Evolutionary conservation across 2,113 vertebrate species (phyloP), one percentile per base, ranked within the genome.

Genomic region (Pelecanus crispus): DNA sequence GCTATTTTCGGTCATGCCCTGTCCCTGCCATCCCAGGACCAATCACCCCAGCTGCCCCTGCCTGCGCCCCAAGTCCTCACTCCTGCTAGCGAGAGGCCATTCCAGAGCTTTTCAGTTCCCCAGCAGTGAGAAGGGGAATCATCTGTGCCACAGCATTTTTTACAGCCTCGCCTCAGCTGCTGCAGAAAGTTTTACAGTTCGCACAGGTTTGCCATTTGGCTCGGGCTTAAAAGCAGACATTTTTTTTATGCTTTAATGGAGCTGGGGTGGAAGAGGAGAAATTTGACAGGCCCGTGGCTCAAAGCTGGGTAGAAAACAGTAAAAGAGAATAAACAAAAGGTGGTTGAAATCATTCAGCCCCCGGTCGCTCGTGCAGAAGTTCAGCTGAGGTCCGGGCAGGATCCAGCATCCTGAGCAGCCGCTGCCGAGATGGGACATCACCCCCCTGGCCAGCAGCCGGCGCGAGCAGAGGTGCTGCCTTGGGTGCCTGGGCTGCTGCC

Each of bases 11-110:
- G 50, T 21, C 49, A 5, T 2, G 7, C 16, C 44, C 44, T 59
- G 13, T n/a, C 38, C 34, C 25, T 38, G 17, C 36, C 3, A 1
- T 10, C 63, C 38, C 49, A 21, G 62, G 26, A 53, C 29, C 29
- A 55, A 13, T 3, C 15, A 31, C 32, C 18, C 24, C 10, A 1
- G 10, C 59, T 55, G 22, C 36, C 40, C 36, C 70, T 9, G 3
- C 26, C 38, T 11, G 40, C 8, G 2, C 56, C 56, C 50, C 6
- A 1, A 52, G 22, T 32, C 66, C 52, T 36, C 25, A 2, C 21
- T 32, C 26, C 40, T 5, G 26, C 8, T 0, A 45, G 15, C 1
- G 0, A 67, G 61, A 34, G 8, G 42, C 36, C 7, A 11, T 44
- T 36, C 44, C 34, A 13, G 86, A 34, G 29, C 9, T 63, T 28